Evolutionary conservation across 1,140 invertebrate genomes (phyloP).

Genomic region (Asbolus verrucosus): DNA sequence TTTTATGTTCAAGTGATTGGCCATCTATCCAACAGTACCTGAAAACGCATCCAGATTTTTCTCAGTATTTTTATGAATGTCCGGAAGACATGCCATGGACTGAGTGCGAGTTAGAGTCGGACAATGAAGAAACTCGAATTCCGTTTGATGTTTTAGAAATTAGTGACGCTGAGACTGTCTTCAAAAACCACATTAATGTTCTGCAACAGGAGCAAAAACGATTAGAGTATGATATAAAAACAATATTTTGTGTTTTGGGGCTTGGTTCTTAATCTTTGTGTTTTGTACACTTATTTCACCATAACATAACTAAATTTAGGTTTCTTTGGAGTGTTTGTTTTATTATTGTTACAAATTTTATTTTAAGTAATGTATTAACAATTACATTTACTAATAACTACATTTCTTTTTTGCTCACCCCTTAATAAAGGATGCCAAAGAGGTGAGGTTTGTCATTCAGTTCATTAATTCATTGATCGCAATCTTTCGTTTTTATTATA

Average conservation of each 20-base stretch:
- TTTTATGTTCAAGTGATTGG: conserved; percentile 80
- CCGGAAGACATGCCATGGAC: conserved; percentile 84
- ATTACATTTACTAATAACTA: conserved; percentile 25
- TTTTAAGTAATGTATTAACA: no score
- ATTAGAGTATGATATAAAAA: conserved; percentile 82
- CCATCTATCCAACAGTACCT: conserved; percentile 84
- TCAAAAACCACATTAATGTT: conserved; percentile 90
- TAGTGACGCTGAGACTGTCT: conserved; percentile 90
- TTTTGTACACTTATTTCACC: conserved; percentile 3
- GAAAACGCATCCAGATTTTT: conserved; percentile 88
- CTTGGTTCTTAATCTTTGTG: conserved; percentile 39
- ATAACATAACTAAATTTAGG: no score
- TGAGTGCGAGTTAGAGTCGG: conserved; percentile 78
- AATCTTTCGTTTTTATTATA: conserved; percentile 61
- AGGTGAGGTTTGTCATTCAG: conserved; percentile 46
- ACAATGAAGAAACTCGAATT: conserved; percentile 79
- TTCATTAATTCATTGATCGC: conserved; percentile 12
- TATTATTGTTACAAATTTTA: conserved; percentile 33
- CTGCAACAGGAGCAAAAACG: conserved; percentile 91
- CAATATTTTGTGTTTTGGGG: not conserved
- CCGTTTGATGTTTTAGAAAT: conserved; percentile 93
- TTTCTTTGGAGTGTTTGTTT: no score
- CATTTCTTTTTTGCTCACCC: conserved; percentile 8
- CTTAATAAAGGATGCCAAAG: conserved; percentile 55
- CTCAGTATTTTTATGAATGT: conserved; percentile 90